These are phyloP conservation scores for Caenorhabditis sp. DNA, from an alignment of 2,888 invertebrate species.

Conservation along the genomic window DNA sequence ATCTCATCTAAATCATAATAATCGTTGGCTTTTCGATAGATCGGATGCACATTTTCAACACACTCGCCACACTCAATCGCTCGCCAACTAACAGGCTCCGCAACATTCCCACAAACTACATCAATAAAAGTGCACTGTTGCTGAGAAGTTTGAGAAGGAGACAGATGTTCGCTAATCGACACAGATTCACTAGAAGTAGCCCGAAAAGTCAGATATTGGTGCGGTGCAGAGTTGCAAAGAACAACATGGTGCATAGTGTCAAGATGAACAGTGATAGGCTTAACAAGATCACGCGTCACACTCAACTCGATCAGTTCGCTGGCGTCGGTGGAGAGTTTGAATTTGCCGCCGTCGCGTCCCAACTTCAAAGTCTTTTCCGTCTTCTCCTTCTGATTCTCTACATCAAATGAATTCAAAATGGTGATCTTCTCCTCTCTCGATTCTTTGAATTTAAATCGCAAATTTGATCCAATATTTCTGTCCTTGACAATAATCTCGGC, in stretches of 20 bases:
- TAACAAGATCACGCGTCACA: constrained; percentile 44
- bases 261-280: constrained; percentile 27
- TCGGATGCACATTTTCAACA: constrained; percentile 53
- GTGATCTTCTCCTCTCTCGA: constrained; percentile 46
- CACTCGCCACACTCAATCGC: constrained; percentile 51
- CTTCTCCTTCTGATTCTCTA: constrained; percentile 22
- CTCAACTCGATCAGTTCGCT: constrained; percentile 53
- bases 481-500: constrained; percentile 33
- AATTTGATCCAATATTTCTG: constrained; percentile 38
- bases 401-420: constrained; percentile 38
- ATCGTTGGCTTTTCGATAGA: constrained; percentile 46
- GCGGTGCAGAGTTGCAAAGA: constrained; percentile 39
- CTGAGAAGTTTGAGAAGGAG: constrained; percentile 15
- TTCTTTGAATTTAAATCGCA: constrained; percentile 37
- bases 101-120: constrained; percentile 21
- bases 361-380: constrained; percentile 31
- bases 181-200: constrained; percentile 21
- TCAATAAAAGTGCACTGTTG: constrained; percentile 14
- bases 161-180: constrained; percentile 19
- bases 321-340: constrained; percentile 57
- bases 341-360: constrained; percentile 42
- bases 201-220: constrained; percentile 36
- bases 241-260: constrained; percentile 41
- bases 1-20: constrained; percentile 52
- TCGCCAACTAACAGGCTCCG: constrained; percentile 35